Conservation (phyloP, 2,113 vertebrate genomes). For the Plotosus lineatus region DNA sequence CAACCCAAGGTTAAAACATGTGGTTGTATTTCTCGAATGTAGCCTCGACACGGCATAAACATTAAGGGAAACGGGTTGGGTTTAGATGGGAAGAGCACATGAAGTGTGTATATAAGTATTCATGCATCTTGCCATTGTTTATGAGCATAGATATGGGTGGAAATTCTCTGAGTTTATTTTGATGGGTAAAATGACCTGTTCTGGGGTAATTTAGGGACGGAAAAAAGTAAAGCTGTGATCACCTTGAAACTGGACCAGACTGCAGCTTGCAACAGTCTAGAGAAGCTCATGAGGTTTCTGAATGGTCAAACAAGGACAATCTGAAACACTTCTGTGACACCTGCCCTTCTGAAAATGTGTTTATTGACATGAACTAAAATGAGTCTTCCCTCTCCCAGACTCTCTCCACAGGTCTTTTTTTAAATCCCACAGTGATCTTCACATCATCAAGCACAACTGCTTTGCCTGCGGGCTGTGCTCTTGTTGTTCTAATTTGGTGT, state of each 20-base stretch:
- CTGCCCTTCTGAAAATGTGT: slow-evolving; percentile 86
- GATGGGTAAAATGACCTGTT: background rate
- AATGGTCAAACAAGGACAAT: slow-evolving; percentile 31
- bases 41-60: background rate
- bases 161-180: background rate
- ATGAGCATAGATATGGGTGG: background rate
- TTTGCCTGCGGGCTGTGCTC: slow-evolving; percentile 62
- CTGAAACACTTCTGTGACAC: slow-evolving; percentile 83
- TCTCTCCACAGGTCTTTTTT: slow-evolving; percentile 24
- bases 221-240: background rate
- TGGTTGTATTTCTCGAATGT: background rate
- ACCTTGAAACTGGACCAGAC: background rate
- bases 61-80: background rate
- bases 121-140: background rate
- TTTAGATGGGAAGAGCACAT: background rate
- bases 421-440: slow-evolving; percentile 62
- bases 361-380: slow-evolving; percentile 55
- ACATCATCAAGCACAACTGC: slow-evolving; percentile 58
- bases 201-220: background rate
- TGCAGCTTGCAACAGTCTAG: slow-evolving; percentile 1
- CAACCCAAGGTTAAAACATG: background rate
- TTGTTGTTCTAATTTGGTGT: slow-evolving; percentile 70
- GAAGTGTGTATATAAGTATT: background rate
- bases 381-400: slow-evolving; percentile 36
- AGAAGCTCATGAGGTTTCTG: slow-evolving; percentile 8